Evolutionary conservation across 1,140 invertebrate species (phyloP).

Genomic region (Chironomus tepperi): DNA sequence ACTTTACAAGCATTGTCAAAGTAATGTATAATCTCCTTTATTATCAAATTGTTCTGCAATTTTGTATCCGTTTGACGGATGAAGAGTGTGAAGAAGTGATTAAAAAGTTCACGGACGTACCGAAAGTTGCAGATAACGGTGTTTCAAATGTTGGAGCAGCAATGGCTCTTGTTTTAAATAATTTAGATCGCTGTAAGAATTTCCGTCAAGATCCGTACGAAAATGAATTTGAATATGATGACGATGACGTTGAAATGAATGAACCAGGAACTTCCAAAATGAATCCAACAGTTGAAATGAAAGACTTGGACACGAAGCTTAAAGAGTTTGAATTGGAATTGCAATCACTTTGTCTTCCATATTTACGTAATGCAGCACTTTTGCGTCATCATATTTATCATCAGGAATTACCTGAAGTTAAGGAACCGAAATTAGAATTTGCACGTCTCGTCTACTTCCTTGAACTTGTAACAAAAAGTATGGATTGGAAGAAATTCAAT

Average conservation of each 20-base stretch:
- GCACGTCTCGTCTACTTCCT: constrained; percentile 63
- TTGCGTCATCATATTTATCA: constrained; percentile 80
- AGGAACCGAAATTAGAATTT: constrained; percentile 56
- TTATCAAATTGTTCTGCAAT: constrained; percentile 71
- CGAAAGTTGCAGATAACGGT: constrained; percentile 9
- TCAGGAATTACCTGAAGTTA: constrained; percentile 62
- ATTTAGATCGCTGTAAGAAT: constrained; percentile 34
- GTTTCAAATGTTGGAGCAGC: constrained; percentile 33
- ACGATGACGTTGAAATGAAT: constrained; percentile 1
- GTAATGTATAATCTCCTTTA: constrained; percentile 81
- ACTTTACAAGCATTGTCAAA: constrained; percentile 77
- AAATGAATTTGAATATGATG: constrained; percentile 6
- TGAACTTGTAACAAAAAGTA: constrained; percentile 58
- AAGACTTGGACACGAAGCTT: constrained; percentile 34
- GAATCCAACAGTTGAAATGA: constrained; percentile 25
- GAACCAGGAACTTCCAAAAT: constrained; percentile 18
- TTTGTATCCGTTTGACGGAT: constrained; percentile 48
- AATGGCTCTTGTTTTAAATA: constrained; percentile 35
- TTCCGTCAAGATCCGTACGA: constrained; percentile 38
- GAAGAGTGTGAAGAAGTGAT: constrained; percentile 41
- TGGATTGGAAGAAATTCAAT: constrained; percentile 56
- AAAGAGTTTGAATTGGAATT: constrained; percentile 50
- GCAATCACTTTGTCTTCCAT: constrained; percentile 71
- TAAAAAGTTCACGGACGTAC: constrained; percentile 28
- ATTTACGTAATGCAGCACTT: constrained; percentile 71